Base-by-base conservation (phyloP, 2,888 invertebrate genomes). In the Dasypogon diadema region DNA sequence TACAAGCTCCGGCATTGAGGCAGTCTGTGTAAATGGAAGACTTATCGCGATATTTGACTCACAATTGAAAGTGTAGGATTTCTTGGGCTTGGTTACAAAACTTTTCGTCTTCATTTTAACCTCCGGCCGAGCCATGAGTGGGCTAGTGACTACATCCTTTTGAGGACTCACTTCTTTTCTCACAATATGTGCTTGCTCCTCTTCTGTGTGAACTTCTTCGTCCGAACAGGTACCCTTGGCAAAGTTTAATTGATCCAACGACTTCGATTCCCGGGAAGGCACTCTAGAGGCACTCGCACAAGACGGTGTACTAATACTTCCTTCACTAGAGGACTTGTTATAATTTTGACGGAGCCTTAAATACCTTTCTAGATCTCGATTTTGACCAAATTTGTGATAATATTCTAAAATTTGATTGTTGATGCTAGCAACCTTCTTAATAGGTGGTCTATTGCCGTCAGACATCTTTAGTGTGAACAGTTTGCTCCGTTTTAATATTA, bases 321-420 rank as follows among this genome's bases (percentile, higher is more conserved):
- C 77, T 63, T 78, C 78, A 58, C 77, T 78, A 2, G 78, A 77
- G 65, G 65, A 79, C 76, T 58, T 78, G 48, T 65, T 63, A 42
- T 54, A 56, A 14, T 68, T 78, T n/a, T 73, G 63, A 22, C 75
- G 78, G 0, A 83, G 76, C 0, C 82, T 89, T 84, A 92, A 91
- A 83, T 90, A 92, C 80, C 91, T 91, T 76, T 91, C 90, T 79
- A 92, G 87, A 82, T 92, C 90, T 34, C 90, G 85, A 81, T 89
- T 90, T 79, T 89, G 89, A 1, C 92, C 91, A 85, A 90, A 92
- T 82, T 90, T 90, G 81, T 89, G 88, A 82, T 91, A 92, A 83
- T 92, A 92, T 81, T 92, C 91, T 80, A 91, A 83, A 79, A 89
- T 87, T 78, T 80, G 81, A 1, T 80, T 79, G 60, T 78, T 80